Evolutionary conservation across 2,797 vertebrate species (phyloP), one percentile per base, ranked within the genome.

Genomic region (Bufotes viridis): DNA sequence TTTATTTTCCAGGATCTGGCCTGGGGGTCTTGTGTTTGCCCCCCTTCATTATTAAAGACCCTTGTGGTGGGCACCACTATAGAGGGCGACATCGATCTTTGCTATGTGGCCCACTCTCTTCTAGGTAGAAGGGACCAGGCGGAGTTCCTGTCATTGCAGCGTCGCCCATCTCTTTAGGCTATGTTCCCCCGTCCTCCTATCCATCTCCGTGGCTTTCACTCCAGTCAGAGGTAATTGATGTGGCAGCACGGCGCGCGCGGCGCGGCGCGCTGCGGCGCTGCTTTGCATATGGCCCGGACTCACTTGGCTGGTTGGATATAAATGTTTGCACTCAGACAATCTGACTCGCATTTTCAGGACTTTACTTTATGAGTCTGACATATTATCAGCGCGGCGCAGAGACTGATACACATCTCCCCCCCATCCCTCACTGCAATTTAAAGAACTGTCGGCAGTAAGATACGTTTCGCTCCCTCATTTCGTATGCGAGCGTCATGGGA

Each of bases 301-400:
- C 9, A 57, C 34, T 82, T 67, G 58, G 57, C 70, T 67, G 86
- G 55, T 42, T 34, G 22, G 7, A 82, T 63, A 78, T 58, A 87
- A 81, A 78, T 58, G 72, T 82, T 87, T 87, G 79, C 86, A 63
- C 79, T 87, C 22, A 53, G 86, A 72, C 78, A 51, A 74, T 87
- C 9, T 87, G n/a, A 63, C 57, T 82, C 29, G 78, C 51, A 26
- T 82, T 87, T 75, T 74, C 15, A 14, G n/a, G 9, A 51, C 65
- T 51, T 82, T 82, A n/a, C 80, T 26, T 29, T 76, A 61, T 55
- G 34, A 76, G 87, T 70, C 63, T 88, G 75, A 84, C 75, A 49
- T 63, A 80, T 88, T 88, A 84, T 88, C 63, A 72, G 61, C 15
- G 15, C 9, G 13, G 22, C 55, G 70, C 81, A 61, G 87, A 80